Evolutionary conservation across 2,888 invertebrate genomes (phyloP), one percentile per base, ranked within the genome.

Genomic region (Microchrysa polita): DNA sequence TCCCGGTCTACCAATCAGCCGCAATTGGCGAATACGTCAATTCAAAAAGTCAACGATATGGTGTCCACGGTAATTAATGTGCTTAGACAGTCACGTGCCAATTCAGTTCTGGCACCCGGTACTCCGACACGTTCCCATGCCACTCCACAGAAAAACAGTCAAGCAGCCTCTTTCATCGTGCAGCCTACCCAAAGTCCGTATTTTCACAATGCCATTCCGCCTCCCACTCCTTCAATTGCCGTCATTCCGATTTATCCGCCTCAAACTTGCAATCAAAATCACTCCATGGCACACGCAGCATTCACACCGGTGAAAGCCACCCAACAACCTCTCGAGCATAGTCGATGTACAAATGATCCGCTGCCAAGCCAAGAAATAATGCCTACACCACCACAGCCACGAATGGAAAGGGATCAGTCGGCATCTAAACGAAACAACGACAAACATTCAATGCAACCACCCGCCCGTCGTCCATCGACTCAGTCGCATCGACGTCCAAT

Each of bases 131-230:
- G 40, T 16, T 2, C 22, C 5, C 9, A 20, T 5, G 2, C 40
- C 14, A n/a, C 55, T 10, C 67, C 67, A 53, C 34, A 44, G 10
- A 27, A 52, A 67, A 1, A n/a, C 22, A 48, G 40, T 18, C n/a
- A n/a, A n/a, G 69, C 18, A 7, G 40, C 18, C 16, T 55, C 69
- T 16, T 18, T 69, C 5, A 57, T 20, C 16, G 40, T 69, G 2
- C 69, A 55, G 1, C 69, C 55, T n/a, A 69, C 69, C 2, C 69
- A 69, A 40, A 67, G 53, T 52, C n/a, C n/a, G n/a, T n/a, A n/a
- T n/a, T n/a, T n/a, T n/a, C n/a, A n/a, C n/a, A 44, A 48, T 5
- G 9, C 34, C n/a, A 16, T 12, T 40, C 59, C 4, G 1, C n/a
- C 27, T 1, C 52, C 67, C 5, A 22, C 16, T 16, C 23, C 67